Conservation (phyloP, 2,888 invertebrate genomes). For the Euzetes globulus region DNA sequence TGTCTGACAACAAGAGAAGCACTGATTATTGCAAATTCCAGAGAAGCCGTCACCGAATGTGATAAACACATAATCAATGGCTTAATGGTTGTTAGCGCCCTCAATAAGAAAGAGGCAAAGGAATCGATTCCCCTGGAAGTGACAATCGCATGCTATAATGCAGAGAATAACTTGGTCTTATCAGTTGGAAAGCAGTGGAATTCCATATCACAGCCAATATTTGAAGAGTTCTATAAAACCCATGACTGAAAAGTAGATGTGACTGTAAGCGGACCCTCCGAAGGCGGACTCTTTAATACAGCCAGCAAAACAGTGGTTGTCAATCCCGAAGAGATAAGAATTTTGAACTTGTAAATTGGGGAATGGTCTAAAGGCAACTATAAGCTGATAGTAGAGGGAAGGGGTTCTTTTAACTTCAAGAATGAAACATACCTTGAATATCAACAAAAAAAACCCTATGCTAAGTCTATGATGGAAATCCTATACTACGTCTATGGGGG, state of each 20-base stretch:
- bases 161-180: constrained; percentile 82
- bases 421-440: constrained; percentile 43
- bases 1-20: constrained; percentile 52
- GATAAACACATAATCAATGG: constrained; percentile 14
- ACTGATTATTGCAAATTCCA: constrained; percentile 8
- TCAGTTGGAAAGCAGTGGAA: constrained; percentile 51
- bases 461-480: too few relatives aligned
- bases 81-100: constrained; percentile 79
- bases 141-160: constrained; percentile 87
- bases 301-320: constrained; percentile 60
- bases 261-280: constrained; percentile 65
- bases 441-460: constrained; percentile 45
- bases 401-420: constrained; percentile 48
- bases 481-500: too few relatives aligned
- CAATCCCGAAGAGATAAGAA: constrained; percentile 37
- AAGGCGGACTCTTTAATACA: constrained; percentile 57
- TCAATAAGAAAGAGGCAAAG: constrained; percentile 74
- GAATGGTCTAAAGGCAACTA: constrained; percentile 68
- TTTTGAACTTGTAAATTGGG: constrained; percentile 53
- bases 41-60: not conserved
- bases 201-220: not conserved
- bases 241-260: constrained; percentile 56
- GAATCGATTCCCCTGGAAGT: constrained; percentile 67
- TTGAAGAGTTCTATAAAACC: not conserved
- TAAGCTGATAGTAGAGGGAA: constrained; percentile 64